These are phyloP conservation scores for Nematolebias whitei DNA, from an alignment of 2,113 vertebrate genomes.

Conservation along the genomic window DNA sequence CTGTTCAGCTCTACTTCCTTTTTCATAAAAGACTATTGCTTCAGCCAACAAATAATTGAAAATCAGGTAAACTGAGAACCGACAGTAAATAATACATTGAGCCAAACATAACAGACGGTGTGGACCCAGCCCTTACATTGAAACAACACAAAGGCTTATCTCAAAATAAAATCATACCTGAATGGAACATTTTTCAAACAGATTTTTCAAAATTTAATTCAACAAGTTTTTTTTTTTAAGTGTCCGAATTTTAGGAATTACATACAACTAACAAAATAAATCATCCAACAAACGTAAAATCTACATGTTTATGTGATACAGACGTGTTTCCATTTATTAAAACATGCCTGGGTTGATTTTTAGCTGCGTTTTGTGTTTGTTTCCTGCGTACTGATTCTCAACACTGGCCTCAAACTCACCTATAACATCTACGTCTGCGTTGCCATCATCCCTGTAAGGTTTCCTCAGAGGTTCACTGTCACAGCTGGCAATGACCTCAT, in stretches of 20 bases:
- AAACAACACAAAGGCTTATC: too few species aligned
- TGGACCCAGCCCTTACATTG: too few species aligned
- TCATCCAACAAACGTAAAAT: neutral
- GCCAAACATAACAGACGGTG: too few species aligned
- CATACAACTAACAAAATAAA: neutral
- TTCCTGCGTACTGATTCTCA: neutral
- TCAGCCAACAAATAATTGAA: neutral
- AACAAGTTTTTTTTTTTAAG: too few species aligned
- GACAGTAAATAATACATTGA: neutral
- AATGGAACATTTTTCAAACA: too few species aligned
- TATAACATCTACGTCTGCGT: constrained; percentile 93
- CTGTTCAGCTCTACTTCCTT: too few species aligned
- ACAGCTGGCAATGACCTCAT: constrained; percentile 89
- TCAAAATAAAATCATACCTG: too few species aligned
- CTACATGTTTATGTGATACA: too few species aligned
- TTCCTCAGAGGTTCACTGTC: constrained; percentile 83
- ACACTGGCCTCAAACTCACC: constrained; percentile 73
- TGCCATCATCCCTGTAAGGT: constrained; percentile 74
- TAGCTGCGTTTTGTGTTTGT: neutral
- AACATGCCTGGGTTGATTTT: neutral
- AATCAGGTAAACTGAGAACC: neutral
- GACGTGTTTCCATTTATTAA: neutral
- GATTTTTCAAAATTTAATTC: too few species aligned
- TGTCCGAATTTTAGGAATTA: neutral
- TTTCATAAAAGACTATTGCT: neutral